Evolutionary conservation across 2,113 vertebrate species (phyloP).

Genomic region (Phalacrocorax aristotelis): DNA sequence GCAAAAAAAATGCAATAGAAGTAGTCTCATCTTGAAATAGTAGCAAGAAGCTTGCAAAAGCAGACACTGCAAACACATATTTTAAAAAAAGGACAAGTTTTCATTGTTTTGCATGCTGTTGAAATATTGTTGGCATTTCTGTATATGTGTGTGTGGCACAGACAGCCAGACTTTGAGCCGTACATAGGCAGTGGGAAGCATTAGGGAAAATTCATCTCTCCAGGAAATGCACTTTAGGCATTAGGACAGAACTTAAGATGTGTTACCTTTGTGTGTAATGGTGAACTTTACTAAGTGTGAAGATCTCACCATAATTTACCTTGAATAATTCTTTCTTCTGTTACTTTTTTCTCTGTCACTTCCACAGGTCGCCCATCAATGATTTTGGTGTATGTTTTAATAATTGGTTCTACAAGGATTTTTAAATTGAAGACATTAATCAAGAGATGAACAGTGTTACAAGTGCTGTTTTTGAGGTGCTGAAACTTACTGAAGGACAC

Average conservation of each 20-base stretch:
- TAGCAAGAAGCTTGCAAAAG: background rate
- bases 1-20: background rate
- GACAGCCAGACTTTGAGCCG: background rate
- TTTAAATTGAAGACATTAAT: slow-evolving; percentile 52
- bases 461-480: background rate
- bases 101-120: background rate
- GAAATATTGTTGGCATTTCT: background rate
- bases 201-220: background rate
- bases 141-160: background rate
- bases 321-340: slow-evolving; percentile 80
- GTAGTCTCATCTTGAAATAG: background rate
- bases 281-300: background rate
- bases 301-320: slow-evolving; percentile 56
- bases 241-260: background rate
- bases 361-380: slow-evolving; percentile 78
- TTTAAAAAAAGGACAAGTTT: background rate
- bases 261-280: background rate
- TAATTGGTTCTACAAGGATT: slow-evolving; percentile 73
- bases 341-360: slow-evolving; percentile 79
- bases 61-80: background rate
- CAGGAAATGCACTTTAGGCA: background rate
- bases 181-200: background rate
- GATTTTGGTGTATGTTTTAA: slow-evolving; percentile 80
- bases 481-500: background rate
- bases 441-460: background rate